phyloP scores from a whole-genome alignment of 2,113 vertebrate species.

The Eurystomus gularis region DNA sequence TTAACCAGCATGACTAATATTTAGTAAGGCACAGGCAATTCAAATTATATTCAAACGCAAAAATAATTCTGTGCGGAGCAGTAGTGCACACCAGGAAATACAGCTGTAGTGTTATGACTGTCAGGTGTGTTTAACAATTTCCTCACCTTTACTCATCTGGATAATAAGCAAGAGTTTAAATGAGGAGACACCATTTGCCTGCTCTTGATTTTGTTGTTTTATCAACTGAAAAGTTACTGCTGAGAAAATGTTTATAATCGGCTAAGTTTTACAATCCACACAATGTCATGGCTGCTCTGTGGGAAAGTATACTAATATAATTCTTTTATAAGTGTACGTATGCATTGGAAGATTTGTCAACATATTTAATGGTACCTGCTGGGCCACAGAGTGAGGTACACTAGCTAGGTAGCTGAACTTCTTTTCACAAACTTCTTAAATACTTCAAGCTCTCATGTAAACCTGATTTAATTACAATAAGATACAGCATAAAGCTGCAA shows the following conservation, averaged over 20 bases:
- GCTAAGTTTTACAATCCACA: not conserved
- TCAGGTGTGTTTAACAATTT: not conserved
- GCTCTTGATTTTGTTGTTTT: slow-evolving; percentile 7
- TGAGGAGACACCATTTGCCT: not conserved
- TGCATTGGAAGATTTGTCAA: not conserved
- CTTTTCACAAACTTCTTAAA: not conserved
- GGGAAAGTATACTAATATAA: not conserved
- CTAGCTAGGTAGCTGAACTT: not conserved
- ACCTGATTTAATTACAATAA: not conserved
- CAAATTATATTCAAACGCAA: not conserved
- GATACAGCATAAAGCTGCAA: not conserved
- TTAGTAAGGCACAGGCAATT: not conserved
- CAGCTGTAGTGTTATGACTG: not conserved
- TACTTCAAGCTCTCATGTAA: not conserved
- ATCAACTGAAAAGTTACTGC: not conserved
- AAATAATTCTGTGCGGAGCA: not conserved
- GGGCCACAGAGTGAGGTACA: not conserved
- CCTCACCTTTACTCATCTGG: not conserved
- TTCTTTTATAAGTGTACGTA: not conserved
- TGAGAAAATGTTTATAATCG: not conserved
- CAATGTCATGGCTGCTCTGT: not conserved
- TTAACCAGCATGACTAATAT: not conserved
- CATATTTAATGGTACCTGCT: not conserved
- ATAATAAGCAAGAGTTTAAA: not conserved
- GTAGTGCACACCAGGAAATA: not conserved